Percentiles rank a stretch among this genome's conserved stretches.
Evolutionary conservation across 2,888 invertebrate genomes (phyloP).

Genomic region (Agrenia bidenticulata): DNA sequence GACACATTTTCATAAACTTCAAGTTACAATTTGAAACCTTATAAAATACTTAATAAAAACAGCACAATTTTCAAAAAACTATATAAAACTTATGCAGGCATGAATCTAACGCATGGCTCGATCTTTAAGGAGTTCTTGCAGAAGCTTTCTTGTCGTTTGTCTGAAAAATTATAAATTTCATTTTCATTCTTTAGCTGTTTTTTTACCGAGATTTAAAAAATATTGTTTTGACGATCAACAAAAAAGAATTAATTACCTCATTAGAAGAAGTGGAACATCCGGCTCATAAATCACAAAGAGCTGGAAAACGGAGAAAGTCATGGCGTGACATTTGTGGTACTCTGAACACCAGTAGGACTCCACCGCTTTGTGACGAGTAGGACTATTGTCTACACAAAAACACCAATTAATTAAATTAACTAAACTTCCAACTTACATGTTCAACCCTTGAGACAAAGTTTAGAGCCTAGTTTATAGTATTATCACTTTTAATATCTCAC

Average conservation of each 20-base stretch:
- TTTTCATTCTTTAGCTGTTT: background rate
- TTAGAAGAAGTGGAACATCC: conserved; percentile 72
- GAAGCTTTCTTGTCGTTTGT: conserved; percentile 31
- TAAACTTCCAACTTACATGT: background rate
- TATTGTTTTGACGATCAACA: background rate
- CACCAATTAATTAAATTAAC: conserved; percentile 2
- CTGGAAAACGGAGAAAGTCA: conserved; percentile 66
- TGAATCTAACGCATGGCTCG: conserved; percentile 36
- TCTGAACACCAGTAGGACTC: conserved; percentile 84
- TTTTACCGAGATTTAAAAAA: background rate
- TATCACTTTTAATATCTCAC: too few species aligned
- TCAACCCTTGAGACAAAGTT: too few species aligned
- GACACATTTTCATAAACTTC: too few species aligned
- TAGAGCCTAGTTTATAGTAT: too few species aligned
- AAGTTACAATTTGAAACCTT: too few species aligned
- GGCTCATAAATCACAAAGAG: conserved; percentile 74
- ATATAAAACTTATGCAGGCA: too few species aligned
- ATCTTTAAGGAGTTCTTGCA: conserved; percentile 38
- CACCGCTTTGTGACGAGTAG: conserved; percentile 55
- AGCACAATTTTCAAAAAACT: too few species aligned
- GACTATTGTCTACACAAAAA: conserved; percentile 26
- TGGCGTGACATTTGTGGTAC: conserved; percentile 80
- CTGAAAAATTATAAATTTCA: conserved; percentile 15
- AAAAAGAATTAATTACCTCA: conserved; percentile 63
- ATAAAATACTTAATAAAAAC: too few species aligned